phyloP scores from a whole-genome alignment of 23 tunicate genomes.

The Ciona savignyi region DNA sequence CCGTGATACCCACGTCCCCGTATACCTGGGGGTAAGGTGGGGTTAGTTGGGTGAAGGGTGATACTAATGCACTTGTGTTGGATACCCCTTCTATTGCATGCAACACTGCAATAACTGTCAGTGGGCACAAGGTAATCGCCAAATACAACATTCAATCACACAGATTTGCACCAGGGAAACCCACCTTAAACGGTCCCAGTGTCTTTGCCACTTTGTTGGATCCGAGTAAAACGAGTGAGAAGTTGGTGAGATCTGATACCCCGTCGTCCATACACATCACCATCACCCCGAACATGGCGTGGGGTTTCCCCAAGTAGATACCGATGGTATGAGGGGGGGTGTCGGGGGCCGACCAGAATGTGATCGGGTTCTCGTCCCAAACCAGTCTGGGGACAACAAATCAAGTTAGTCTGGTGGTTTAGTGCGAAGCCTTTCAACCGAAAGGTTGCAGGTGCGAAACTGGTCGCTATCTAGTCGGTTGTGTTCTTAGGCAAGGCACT shows the following conservation, averaged over 20 bases:
- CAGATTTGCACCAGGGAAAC: no score
- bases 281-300: conserved; percentile 39
- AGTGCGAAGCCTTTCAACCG: no score
- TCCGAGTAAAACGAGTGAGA: conserved; percentile 33
- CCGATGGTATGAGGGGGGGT: conserved; percentile 16
- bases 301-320: conserved; percentile 32
- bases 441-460: no score
- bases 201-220: conserved; percentile 1
- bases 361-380: conserved; percentile 48
- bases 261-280: conserved; percentile 60
- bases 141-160: no score
- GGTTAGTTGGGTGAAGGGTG: not conserved
- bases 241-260: conserved; percentile 17
- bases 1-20: conserved; percentile 18
- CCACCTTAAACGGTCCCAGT: conserved; percentile 50
- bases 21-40: conserved; percentile 23
- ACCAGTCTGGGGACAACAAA: conserved; percentile 28
- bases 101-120: no score
- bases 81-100: no score
- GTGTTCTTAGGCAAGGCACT: no score
- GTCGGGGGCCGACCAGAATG: conserved; percentile 38
- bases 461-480: no score
- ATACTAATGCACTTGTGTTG: no score
- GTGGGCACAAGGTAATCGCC: no score
- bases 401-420: no score